Evolutionary conservation across 2,113 vertebrate species (phyloP), one percentile per base, ranked within the genome.

Genomic region (Aythya baeri): DNA sequence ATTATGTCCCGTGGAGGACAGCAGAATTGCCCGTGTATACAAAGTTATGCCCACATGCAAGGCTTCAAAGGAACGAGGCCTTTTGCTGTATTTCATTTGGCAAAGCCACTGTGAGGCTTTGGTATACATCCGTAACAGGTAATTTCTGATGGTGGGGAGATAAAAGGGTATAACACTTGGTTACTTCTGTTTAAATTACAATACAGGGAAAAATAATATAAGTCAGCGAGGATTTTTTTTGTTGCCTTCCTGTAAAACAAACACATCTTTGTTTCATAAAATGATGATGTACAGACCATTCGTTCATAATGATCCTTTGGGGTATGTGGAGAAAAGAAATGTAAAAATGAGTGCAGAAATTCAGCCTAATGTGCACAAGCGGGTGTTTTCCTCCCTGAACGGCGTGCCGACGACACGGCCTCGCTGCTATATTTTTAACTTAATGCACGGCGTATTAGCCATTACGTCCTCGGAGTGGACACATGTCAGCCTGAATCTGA

Each of bases 391-490:
- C 96, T 96, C 86, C 95, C 95, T 5, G 32, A 93, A 93, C 85
- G 91, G 94, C 94, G 95, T 2, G 59, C 88, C 52, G 54, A 32
- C 83, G 46, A 91, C 52, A 91, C 96, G 94, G 95, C 63, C 93
- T 91, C 15, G 87, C 92, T 78, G 94, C 84, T 95, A 78, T 80
- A 93, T 96, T 96, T 97, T 96, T 94, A 95, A 94, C 86, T 91
- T 94, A 95, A 96, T 94, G 95, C 57, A 1, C 18, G 5, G 86
- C 0, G 11, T n/a, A 90, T 97, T 92, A 93, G 93, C 93, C 86
- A 74, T 91, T 84, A 78, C 76, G 17, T 96, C 76, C 93, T 92
- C 57, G 3, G 91, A 90, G 87, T 93, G 94, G 96, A 95, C 95
- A 89, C 93, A 83, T 96, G 94, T 91, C 94, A 94, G 41, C 86